Base-by-base conservation (phyloP, 2,113 vertebrate genomes). In the Artemisiospiza belli region DNA sequence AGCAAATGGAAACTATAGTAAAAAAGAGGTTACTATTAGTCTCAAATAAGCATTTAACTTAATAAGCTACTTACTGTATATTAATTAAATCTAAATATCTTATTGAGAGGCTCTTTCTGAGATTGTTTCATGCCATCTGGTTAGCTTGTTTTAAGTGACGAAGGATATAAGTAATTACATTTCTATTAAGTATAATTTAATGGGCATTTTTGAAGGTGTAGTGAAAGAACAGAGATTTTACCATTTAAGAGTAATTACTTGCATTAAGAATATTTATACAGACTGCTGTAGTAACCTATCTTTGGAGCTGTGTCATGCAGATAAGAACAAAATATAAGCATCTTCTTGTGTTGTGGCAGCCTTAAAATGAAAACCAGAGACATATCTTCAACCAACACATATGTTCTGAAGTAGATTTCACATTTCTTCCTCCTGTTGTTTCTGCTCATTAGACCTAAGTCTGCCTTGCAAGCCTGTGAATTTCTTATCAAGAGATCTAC, bases 141-240 rank as follows among this genome's bases (percentile, higher is more conserved):
- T 95, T 97, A 96, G 92, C 93, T 97, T 95, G 57, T 91, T 97
- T 97, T 97, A 97, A 96, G 92, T 89, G 69, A 97, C 93, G 97
- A 97, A 97, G 92, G 87, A 87, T 94, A 15, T 96, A 94, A 97
- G 64, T 95, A 96, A 97, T 62, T 96, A 91, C 33, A 37, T 96
- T 96, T 92, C 72, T 95, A 96, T 96, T 97, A 97, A 96, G 89
- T 76, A 83, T 87, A 59, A 97, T 97, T 96, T 96, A 97, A 97
- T 95, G 55, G 91, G 8, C 30, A 81, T 90, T 97, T 97, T 92
- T 96, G 46, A 95, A 96, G 46, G 39, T 95, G 93, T 72, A 89
- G 54, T 90, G 61, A 95, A 95, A 94, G 61, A 94, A 88, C n/a
- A 62, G 74, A 93, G 81, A 92, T 95, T 89, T 84, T 94, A 79